These are phyloP conservation scores for Diphyllodes magnificus DNA, from an alignment of 2,113 vertebrate species.

Conservation along the genomic window DNA sequence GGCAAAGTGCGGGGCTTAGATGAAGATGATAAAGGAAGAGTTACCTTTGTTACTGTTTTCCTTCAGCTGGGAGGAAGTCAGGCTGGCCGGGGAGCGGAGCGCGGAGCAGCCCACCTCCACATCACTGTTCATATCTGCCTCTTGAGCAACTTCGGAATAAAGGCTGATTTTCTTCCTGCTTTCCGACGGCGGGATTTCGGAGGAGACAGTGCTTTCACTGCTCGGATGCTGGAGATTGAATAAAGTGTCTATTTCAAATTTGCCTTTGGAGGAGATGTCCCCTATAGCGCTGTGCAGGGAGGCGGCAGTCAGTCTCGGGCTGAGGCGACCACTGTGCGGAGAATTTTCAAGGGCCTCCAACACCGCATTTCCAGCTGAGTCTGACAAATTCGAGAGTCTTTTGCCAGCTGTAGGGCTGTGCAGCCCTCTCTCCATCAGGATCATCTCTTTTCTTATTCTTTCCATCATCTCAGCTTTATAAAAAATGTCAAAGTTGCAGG, in stretches of 20 bases:
- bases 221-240: conserved; percentile 87
- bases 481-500: conserved; percentile 83
- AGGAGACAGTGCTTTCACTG: conserved; percentile 82
- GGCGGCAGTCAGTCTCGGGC: conserved; percentile 92
- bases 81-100: conserved; percentile 86
- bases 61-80: conserved; percentile 86
- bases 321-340: conserved; percentile 93
- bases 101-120: conserved; percentile 96
- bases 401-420: conserved; percentile 95
- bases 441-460: conserved; percentile 99
- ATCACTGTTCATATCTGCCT: conserved; percentile 97
- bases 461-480: conserved; percentile 96
- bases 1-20: conserved; percentile 5
- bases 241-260: conserved; percentile 98
- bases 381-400: conserved; percentile 87
- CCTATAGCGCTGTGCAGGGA: conserved; percentile 90
- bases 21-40: not conserved
- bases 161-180: conserved; percentile 91
- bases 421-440: conserved; percentile 98
- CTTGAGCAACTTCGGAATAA: conserved; percentile 91
- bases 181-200: conserved; percentile 88
- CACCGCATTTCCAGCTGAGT: conserved; percentile 91
- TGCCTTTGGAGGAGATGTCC: conserved; percentile 92
- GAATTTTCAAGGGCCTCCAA: conserved; percentile 99
- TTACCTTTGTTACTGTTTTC: conserved; percentile 97